Percentiles rank a stretch among this genome's conserved stretches.
Evolutionary conservation across 2,888 invertebrate species (phyloP).

Genomic region (Candidula unifasciata): DNA sequence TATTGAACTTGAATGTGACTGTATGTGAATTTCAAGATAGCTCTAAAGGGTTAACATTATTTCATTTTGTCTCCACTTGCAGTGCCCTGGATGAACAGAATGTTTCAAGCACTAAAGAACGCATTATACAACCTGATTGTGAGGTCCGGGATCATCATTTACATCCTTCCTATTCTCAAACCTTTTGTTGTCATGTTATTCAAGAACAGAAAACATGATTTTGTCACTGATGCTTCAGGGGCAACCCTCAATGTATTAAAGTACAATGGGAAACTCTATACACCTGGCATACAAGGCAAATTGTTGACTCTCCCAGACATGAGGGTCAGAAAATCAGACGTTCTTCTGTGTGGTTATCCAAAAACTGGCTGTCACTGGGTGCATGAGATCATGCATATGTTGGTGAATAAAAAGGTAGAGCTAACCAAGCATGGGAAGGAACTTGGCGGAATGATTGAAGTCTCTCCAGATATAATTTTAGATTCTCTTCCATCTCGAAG

Average conservation of each 20-base stretch:
- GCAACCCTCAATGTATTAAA: too few species aligned
- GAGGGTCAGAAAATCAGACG: slow-evolving; percentile 35
- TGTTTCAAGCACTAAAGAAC: background rate
- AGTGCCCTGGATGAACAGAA: background rate
- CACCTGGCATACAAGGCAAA: background rate
- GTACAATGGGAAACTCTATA: too few species aligned
- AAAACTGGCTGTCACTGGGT: slow-evolving; percentile 50
- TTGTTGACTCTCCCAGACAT: background rate
- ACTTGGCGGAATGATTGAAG: slow-evolving; percentile 40
- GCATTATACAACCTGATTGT: slow-evolving; percentile 4
- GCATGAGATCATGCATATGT: slow-evolving; percentile 41
- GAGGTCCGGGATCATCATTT: background rate
- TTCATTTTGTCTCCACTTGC: too few species aligned
- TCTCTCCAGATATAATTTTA: slow-evolving; percentile 9
- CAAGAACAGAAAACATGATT: too few species aligned
- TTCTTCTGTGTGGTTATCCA: slow-evolving; percentile 42
- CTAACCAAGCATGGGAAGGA: slow-evolving; percentile 32
- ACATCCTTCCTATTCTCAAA: background rate
- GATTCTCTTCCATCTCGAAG: slow-evolving; percentile 45
- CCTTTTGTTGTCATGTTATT: background rate
- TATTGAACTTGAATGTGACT: too few species aligned
- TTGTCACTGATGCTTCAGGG: too few species aligned
- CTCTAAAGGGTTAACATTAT: too few species aligned
- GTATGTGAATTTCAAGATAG: too few species aligned
- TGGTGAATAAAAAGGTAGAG: background rate